Evolutionary conservation across 2,888 invertebrate species (phyloP), one percentile per base, ranked within the genome.

Genomic region (Philhelius pedissequus): DNA sequence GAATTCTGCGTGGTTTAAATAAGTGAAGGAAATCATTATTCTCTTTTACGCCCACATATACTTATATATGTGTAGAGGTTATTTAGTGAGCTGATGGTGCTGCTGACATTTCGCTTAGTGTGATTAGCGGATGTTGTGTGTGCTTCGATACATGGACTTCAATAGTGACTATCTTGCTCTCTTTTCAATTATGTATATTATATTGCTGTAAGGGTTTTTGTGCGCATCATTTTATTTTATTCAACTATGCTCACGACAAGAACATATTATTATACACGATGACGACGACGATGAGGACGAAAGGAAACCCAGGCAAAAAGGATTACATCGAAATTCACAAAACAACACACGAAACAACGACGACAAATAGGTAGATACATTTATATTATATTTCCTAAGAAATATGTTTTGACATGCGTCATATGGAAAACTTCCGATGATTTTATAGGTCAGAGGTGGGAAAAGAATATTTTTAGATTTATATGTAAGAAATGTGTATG

Each of bases 341-440:
- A 32, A 64, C 18, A 30, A 62, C 43, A 62, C 20, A 62, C 45
- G 22, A 43, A 43, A 22, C 22, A 58, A 76, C 56, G 18, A 60
- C 45, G 45, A 25, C 38, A n/a, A 62, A 43, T 64, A 64, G 32
- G 22, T 30, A 62, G 38, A 69, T 38, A 68, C 32, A 71, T 54
- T 56, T 22, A 43, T 62, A 9, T 62, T 13, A 20, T 58, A 74
- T 77, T 40, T 76, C 45, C 3, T 52, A 76, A 75, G 75, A 71
- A 80, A 84, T 79, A 80, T 80, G 62, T 62, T 80, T 76, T 80
- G 84, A 84, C 84, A 84, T 84, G 84, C 84, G 84, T 84, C 84
- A 76, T 76, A 80, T 75, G 60, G 48, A 71, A 40, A 70, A 68
- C 60, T 68, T 76, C 75, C 75, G 35, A 62, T 70, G 35, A 62